These are phyloP conservation scores for Denticeps clupeoides DNA, from an alignment of 2,797 vertebrate genomes.

Conservation along the genomic window DNA sequence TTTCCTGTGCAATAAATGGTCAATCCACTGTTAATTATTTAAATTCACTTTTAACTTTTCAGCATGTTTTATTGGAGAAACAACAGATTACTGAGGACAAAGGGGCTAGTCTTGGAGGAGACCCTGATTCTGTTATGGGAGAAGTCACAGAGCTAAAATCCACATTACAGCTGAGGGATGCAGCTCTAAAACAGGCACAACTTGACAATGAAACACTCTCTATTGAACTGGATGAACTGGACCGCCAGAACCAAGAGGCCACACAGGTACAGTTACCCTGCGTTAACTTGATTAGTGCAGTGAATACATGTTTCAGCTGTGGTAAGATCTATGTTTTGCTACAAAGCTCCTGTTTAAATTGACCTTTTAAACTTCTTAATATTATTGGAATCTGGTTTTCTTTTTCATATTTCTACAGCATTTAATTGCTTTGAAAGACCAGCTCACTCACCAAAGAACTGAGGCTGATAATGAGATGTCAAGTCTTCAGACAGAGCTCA, in stretches of 20 bases:
- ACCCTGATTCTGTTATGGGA: conserved; percentile 31
- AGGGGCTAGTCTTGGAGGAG: conserved; percentile 24
- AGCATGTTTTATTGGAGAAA: conserved; percentile 57
- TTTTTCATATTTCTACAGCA: conserved; percentile 58
- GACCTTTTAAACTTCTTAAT: neutral
- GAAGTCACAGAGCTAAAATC: conserved; percentile 57
- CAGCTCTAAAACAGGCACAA: conserved; percentile 57
- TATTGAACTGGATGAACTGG: conserved; percentile 82
- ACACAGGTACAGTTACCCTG: no score
- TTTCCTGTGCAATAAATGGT: neutral
- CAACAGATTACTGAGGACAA: conserved; percentile 40
- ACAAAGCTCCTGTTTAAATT: no score
- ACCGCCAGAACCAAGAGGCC: conserved; percentile 88
- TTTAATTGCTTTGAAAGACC: conserved; percentile 81
- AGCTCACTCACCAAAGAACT: conserved; percentile 66
- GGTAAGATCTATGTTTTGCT: no score
- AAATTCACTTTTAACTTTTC: no score
- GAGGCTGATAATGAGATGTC: conserved; percentile 55
- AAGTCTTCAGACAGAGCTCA: conserved; percentile 58
- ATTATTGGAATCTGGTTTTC: neutral
- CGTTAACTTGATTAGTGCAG: no score
- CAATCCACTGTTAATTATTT: conserved; percentile 3
- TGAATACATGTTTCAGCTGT: no score
- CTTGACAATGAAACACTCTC: conserved; percentile 69
- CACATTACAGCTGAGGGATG: conserved; percentile 64